Conservation (phyloP, 2,797 vertebrate genomes). For the Channa striata region DNA sequence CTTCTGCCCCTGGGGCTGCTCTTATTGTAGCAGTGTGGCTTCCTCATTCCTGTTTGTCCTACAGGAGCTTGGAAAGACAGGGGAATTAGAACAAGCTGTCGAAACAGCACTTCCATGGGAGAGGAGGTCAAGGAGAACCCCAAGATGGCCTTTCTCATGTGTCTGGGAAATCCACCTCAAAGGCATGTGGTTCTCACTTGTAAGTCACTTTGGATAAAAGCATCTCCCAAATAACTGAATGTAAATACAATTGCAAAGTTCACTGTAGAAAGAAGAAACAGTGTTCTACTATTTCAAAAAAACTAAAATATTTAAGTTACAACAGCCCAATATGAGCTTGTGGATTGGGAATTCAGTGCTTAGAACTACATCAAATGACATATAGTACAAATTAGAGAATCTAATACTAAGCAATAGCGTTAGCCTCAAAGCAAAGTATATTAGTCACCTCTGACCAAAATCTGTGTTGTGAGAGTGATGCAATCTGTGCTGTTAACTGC, state of each 20-base stretch:
- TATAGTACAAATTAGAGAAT: not conserved
- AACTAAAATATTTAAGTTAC: conserved; percentile 6
- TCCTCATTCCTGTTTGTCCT: conserved; percentile 79
- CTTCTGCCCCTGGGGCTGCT: conserved; percentile 64
- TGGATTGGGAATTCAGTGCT: not conserved
- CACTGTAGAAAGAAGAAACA: conserved; percentile 36
- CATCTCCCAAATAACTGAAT: too few relatives aligned
- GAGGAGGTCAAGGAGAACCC: conserved; percentile 67
- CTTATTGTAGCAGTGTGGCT: conserved; percentile 72
- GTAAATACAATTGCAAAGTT: conserved; percentile 8
- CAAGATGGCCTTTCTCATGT: conserved; percentile 64
- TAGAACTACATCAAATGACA: conserved; percentile 5
- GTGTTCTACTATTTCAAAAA: conserved; percentile 12
- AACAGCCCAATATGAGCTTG: not conserved
- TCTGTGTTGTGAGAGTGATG: conserved; percentile 1
- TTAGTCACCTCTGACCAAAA: conserved; percentile 1
- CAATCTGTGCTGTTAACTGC: conserved; percentile 14
- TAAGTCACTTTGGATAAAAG: too few relatives aligned
- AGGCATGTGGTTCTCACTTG: too few relatives aligned
- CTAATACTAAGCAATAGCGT: too few relatives aligned
- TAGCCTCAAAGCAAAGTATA: not conserved
- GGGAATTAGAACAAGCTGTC: conserved; percentile 84
- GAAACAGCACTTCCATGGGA: conserved; percentile 79
- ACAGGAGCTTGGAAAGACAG: conserved; percentile 59
- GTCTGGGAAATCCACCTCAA: conserved; percentile 60